Conservation (phyloP, 2,113 vertebrate species). For the Sebastes fasciatus region DNA sequence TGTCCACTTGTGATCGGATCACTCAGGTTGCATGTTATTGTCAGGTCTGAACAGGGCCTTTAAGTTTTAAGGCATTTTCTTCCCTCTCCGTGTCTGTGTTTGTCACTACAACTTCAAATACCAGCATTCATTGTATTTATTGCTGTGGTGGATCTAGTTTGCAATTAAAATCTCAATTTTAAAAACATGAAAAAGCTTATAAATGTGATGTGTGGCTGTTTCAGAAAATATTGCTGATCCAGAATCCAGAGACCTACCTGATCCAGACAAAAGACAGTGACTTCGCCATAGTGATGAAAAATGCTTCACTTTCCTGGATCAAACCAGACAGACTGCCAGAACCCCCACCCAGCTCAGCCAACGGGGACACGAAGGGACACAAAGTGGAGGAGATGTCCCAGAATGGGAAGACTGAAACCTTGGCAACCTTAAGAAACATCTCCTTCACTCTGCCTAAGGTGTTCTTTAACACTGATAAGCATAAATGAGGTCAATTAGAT, state of each 20-base stretch:
- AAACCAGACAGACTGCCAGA: not conserved
- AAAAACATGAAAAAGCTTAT: not conserved
- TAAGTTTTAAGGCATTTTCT: no score
- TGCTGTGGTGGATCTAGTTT: not conserved
- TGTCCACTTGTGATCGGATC: no score
- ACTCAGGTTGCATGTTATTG: no score
- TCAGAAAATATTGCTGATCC: constrained; percentile 85
- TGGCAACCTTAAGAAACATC: constrained; percentile 78
- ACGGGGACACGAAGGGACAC: not conserved
- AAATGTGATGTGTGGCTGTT: constrained; percentile 22
- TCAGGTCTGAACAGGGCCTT: no score
- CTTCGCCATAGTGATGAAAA: constrained; percentile 83
- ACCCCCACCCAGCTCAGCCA: not conserved
- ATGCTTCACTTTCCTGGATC: constrained; percentile 86
- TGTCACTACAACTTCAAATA: no score
- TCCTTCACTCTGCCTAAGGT: constrained; percentile 87
- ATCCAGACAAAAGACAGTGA: constrained; percentile 66
- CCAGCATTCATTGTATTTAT: not conserved
- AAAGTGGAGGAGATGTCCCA: not conserved
- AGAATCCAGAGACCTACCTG: constrained; percentile 86
- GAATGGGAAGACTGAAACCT: not conserved
- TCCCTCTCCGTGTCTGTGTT: no score
- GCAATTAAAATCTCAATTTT: not conserved
- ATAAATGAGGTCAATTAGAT: rapidly evolving
- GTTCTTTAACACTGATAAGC: not conserved